Percentiles rank a stretch among this genome's conserved stretches.
phyloP scores from a whole-genome alignment of 2,797 vertebrate genomes.

The Rhyacichthys aspro region DNA sequence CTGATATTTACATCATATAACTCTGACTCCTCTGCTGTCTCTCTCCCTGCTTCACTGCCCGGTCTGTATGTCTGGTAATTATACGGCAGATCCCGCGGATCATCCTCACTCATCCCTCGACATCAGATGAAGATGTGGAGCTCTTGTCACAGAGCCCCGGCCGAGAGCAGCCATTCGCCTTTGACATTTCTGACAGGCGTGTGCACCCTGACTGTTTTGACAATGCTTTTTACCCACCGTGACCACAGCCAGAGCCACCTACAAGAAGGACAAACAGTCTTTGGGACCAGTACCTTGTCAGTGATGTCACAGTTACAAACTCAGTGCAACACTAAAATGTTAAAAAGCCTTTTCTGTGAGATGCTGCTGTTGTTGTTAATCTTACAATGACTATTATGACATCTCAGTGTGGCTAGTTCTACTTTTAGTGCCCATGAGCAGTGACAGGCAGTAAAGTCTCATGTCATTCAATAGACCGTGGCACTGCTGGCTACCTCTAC shows the following conservation, averaged over 20 bases:
- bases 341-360: neutral
- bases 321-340: neutral
- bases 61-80: conserved; percentile 22
- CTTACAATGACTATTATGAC: neutral
- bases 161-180: conserved; percentile 61
- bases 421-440: no score
- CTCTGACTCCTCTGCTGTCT: neutral
- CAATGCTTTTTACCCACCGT: conserved; percentile 77
- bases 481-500: conserved; percentile 31
- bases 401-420: no score
- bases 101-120: conserved; percentile 87
- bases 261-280: conserved; percentile 7
- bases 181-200: conserved; percentile 48
- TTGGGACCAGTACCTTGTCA: conserved; percentile 6
- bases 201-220: conserved; percentile 68
- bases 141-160: conserved; percentile 74
- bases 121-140: conserved; percentile 86
- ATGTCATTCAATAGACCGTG: conserved; percentile 11
- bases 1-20: neutral
- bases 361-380: no score
- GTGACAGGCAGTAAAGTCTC: neutral
- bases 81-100: conserved; percentile 84
- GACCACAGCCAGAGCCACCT: conserved; percentile 30
- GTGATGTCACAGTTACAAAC: conserved; percentile 4
- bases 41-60: conserved; percentile 6